Base-by-base conservation (phyloP, 2,888 invertebrate genomes). In the Pristionchus japonicus region DNA sequence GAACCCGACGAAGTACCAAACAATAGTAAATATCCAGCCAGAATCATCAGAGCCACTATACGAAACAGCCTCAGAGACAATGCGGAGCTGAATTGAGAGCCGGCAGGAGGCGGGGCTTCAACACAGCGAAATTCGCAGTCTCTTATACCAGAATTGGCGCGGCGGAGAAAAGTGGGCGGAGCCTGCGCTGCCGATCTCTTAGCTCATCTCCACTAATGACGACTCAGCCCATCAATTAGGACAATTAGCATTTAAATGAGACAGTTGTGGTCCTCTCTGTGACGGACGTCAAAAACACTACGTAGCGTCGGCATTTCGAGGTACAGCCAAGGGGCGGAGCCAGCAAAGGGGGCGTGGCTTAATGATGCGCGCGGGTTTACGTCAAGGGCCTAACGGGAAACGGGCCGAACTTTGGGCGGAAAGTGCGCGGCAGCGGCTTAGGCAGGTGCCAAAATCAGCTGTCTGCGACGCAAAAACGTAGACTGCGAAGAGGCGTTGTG, bases 21-120 rank as follows among this genome's bases (percentile, higher is more conserved):
- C 15, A 52, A 20, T 20, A 20, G n/a, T 20, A 20, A 15, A 23
- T 52, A 17, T 13, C 47, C 52, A 52, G 15, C 15, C 52, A 20
- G n/a, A 1, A 57, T 23, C 57, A 23, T 9, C 9, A 15, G 34
- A 43, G 67, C 67, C 20, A 34, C 67, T 77, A 77, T 77, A 43
- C 77, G 77, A 77, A 77, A 77, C 43, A 77, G 47, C 43, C n/a
- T n/a, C n/a, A n/a, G n/a, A 40, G 70, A 74, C 70, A 74, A 74
- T 74, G 70, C 27, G 11, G 61, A 20, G n/a, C n/a, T n/a, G n/a
- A 43, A 77, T 13, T 77, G 74, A 74, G 40, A 1, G 37, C 3
- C 7, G 6, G 23, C 6, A 23, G 40, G 40, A 43, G 77, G 77
- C 77, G 77, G 77, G 77, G 47, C 77, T 47, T 77, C 27, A 43